Conservation (phyloP, 1,140 invertebrate species). For the Adoxophyes honmai region DNA sequence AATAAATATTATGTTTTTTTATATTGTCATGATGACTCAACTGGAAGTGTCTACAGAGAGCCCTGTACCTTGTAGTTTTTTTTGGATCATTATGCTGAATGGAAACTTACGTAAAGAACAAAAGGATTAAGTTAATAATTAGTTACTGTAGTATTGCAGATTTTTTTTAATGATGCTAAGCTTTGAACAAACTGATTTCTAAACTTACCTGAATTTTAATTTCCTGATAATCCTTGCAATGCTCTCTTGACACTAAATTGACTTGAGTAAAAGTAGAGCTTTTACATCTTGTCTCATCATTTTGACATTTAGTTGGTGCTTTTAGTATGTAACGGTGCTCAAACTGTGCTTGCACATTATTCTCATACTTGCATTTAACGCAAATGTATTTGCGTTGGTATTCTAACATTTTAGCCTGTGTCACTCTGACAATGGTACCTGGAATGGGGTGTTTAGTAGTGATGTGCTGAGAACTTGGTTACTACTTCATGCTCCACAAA, state of each 20-base stretch:
- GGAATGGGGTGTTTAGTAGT: constrained; percentile 38
- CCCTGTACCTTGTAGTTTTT: too few species aligned
- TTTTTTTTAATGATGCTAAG: too few species aligned
- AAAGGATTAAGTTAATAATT: too few species aligned
- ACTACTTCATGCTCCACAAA: too few species aligned
- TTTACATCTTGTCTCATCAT: constrained; percentile 78
- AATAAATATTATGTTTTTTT: constrained; percentile 24
- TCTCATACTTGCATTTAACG: constrained; percentile 85
- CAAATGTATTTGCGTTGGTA: constrained; percentile 86
- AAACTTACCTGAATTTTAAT: constrained; percentile 86
- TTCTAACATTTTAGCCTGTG: constrained; percentile 87
- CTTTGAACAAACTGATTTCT: too few species aligned
- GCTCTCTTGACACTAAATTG: constrained; percentile 78
- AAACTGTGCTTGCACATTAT: constrained; percentile 83
- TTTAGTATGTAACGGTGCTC: constrained; percentile 81
- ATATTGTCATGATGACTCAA: constrained; percentile 5
- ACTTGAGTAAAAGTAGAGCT: constrained; percentile 75
- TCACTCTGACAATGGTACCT: constrained; percentile 88
- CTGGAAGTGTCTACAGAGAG: background rate
- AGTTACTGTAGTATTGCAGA: too few species aligned
- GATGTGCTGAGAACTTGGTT: too few species aligned
- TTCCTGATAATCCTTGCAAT: constrained; percentile 94
- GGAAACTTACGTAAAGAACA: too few species aligned
- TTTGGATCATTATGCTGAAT: too few species aligned
- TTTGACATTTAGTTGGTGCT: constrained; percentile 80